phyloP scores from a whole-genome alignment of 2,888 invertebrate genomes.

The Rhagonycha fulva region DNA sequence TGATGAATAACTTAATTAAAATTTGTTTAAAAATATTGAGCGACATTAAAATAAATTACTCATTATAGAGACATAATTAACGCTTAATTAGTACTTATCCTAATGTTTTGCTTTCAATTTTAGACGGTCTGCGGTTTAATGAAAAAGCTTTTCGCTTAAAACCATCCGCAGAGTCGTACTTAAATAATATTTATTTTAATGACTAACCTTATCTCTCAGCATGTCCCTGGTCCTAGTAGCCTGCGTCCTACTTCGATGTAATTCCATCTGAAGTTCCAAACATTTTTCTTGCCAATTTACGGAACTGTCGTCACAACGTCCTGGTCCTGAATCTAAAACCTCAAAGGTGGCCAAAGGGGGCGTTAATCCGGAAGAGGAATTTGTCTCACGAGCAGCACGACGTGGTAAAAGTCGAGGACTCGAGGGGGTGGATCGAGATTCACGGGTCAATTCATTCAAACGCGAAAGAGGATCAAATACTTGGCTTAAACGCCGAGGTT shows the following conservation, averaged over 20 bases:
- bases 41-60: neutral
- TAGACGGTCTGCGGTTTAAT: neutral
- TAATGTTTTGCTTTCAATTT: neutral
- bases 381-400: conserved; percentile 40
- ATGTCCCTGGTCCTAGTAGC: conserved; percentile 86
- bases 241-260: conserved; percentile 84
- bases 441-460: conserved; percentile 66
- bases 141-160: neutral
- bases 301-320: conserved; percentile 53
- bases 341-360: conserved; percentile 45
- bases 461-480: conserved; percentile 81
- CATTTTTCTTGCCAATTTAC: conserved; percentile 91
- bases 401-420: conserved; percentile 74
- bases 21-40: neutral
- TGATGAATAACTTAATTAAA: neutral
- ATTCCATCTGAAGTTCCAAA: conserved; percentile 80
- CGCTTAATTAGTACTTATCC: neutral
- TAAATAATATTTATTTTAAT: neutral
- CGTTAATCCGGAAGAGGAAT: conserved; percentile 40
- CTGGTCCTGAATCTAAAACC: conserved; percentile 51
- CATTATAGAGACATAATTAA: neutral
- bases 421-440: conserved; percentile 65
- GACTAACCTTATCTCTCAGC: conserved; percentile 85
- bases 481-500: conserved; percentile 75
- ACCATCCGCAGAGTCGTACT: neutral